Evolutionary conservation across 1,140 invertebrate species (phyloP), one percentile per base, ranked within the genome.

Genomic region (Euwallacea similis): DNA sequence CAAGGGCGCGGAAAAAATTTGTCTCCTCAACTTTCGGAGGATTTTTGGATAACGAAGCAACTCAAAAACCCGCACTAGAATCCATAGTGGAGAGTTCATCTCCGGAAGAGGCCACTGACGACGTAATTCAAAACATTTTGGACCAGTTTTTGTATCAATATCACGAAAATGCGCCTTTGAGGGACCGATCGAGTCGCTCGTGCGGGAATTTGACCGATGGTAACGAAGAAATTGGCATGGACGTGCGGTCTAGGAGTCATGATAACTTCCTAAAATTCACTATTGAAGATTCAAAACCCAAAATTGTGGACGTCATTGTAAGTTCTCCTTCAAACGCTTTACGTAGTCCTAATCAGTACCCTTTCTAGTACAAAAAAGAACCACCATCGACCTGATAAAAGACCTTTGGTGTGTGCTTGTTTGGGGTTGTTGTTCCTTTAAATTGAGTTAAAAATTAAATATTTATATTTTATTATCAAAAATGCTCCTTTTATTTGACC

Each of bases 21-120:
- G 66, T 77, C n/a, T 77, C 76, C 2, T 76, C 76, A 7, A 77
- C 76, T n/a, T 56, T 76, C 10, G 73, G 74, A 7, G 68, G 21
- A 7, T 71, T 77, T 63, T 55, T 77, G 43, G 76, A 77, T 9
- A 33, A 54, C 42, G 58, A 71, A 8, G 16, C 10, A 9, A 59
- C 42, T n/a, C 43, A 16, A 3, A 11, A 61, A 10, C 11, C 33
- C 9, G 42, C 9, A 10, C 54, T 73, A 8, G 71, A 73, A n/a
- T 64, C 66, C 0, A 73, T 73, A 15, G 9, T 72, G 9, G 71
- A 72, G 54, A 15, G 55, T 15, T 10, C 21, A 16, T 7, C 13
- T 4, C 46, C 9, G 13, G 54, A 15, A 21, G 9, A 6, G 54
- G 11, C 9, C 2, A 21, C 11, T 15, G 54, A 63, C 4, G 15